Base-by-base conservation (phyloP, 2,113 vertebrate genomes). In the Embiotoca jacksoni region DNA sequence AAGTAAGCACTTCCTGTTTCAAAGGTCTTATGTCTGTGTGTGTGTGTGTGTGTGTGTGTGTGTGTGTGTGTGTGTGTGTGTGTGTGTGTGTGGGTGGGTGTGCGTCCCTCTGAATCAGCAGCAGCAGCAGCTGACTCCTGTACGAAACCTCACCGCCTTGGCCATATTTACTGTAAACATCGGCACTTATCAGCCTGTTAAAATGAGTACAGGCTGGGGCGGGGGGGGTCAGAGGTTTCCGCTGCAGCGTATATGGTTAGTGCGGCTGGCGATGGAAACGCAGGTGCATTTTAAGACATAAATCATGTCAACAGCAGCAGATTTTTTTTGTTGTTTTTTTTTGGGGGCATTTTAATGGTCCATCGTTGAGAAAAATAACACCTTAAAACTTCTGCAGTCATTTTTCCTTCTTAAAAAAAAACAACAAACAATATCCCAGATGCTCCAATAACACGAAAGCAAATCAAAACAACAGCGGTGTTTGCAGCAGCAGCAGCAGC, bases 1-100 rank as follows among this genome's bases (percentile, higher is more conserved):
- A 86, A 90, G 90, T 87, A 44, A 71, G 72, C 78, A 80, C 81
- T 90, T 90, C 90, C 88, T 85, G 72, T 83, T 90, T 81, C n/a
- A 35, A 3, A 31, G 1, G 41, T 63, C 44, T 55, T 39, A 68
- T 69, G 53, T 67, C 61, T 31, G 46, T 23, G 23, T 23, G 23
- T 23, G 63, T 44, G 58, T 39, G 68, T 69, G 53, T 67, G 64
- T 31, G 46, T 67, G 64, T 31, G 46, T 31, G 46, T 23, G 23
- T 23, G 23, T 23, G 63, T 44, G 58, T 39, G 68, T 69, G 53
- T 67, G 64, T 31, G 46, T 31, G 46, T 23, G 23, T 23, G 23
- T 23, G 63, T 44, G 58, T 39, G 68, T 69, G 53, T 67, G 64
- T 31, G 46, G n/a, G n/a, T n/a, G n/a, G n/a, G n/a, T n/a, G n/a